Base-by-base conservation (phyloP, 2,888 invertebrate genomes). In the Atherix ibis region DNA sequence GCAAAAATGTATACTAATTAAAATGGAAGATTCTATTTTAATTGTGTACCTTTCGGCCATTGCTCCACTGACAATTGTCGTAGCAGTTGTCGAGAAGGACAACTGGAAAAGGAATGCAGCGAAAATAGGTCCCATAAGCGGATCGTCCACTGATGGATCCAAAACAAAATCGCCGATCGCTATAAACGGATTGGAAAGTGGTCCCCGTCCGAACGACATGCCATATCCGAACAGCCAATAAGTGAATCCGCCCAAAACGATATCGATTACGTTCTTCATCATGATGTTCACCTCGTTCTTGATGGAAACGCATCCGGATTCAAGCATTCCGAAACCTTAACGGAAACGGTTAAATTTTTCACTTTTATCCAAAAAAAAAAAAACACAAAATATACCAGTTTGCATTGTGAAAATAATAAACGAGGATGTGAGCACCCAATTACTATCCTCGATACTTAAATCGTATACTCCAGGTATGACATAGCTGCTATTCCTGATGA, bases 181-280 rank as follows among this genome's bases (percentile, higher is more conserved):
- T 43, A 87, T 73, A 48, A 91, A 81, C 0, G 81, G 67, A 60
- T 84, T 89, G 4, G 75, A 74, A 14, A 74, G 66, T 0, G 70
- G 58, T 0, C 76, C 73, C 14, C 74, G 67, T 1, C 89, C 92
- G 51, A 87, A 92, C 4, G 88, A 87, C 60, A 92, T 68, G 2
- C 87, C 91, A 57, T 83, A 94, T 1, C 94, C 94, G 53, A 92
- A 88, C 22, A 85, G 70, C 94, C 94, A 95, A 60, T 92, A 94
- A 0, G 89, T 88, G 26, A 60, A 60, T 5, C 77, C 92, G 3
- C 92, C 92, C 14, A 94, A 68, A 1, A 88, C 83, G 32, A 94
- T 88, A 48, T 94, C 92, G 1, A 87, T 83, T 1, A 89, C 76
- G 51, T 92, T 92, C 58, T 94, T 94, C 81, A 94, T 88, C 92